Conservation (phyloP, 2,888 invertebrate species). For the Monoplex corrugatus region DNA sequence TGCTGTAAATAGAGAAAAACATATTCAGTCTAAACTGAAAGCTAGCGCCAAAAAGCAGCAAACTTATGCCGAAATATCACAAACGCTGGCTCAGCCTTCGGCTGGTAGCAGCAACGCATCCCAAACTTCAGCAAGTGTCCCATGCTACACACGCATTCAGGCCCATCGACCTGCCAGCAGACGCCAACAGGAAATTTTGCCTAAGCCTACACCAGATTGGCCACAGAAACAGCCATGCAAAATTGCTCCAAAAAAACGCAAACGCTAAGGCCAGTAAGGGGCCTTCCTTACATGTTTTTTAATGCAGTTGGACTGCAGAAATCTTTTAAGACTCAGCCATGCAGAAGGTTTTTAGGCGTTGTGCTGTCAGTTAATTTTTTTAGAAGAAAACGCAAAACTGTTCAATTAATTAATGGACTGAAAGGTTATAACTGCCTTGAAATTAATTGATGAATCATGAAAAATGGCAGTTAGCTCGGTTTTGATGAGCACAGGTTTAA, state of each 20-base stretch:
- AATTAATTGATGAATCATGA: no score
- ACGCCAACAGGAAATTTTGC: constrained; percentile 38
- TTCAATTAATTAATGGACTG: no score
- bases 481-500: no score
- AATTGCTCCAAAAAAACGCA: constrained; percentile 45
- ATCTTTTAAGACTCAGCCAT: no score
- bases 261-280: no score
- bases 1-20: constrained; percentile 32
- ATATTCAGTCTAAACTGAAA: neutral
- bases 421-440: no score
- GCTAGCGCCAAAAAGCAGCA: neutral
- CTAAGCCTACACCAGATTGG: constrained; percentile 38
- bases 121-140: neutral
- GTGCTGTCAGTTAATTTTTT: no score
- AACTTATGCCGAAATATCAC: constrained; percentile 36
- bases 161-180: constrained; percentile 10
- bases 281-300: no score
- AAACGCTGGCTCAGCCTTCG: constrained; percentile 19
- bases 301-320: no score
- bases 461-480: no score
- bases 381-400: no score
- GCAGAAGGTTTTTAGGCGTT: no score
- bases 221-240: constrained; percentile 20
- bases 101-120: neutral
- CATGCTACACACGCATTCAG: constrained; percentile 44